Evolutionary conservation across 1,140 invertebrate genomes (phyloP), one percentile per base, ranked within the genome.

Genomic region (Mamestra configurata): DNA sequence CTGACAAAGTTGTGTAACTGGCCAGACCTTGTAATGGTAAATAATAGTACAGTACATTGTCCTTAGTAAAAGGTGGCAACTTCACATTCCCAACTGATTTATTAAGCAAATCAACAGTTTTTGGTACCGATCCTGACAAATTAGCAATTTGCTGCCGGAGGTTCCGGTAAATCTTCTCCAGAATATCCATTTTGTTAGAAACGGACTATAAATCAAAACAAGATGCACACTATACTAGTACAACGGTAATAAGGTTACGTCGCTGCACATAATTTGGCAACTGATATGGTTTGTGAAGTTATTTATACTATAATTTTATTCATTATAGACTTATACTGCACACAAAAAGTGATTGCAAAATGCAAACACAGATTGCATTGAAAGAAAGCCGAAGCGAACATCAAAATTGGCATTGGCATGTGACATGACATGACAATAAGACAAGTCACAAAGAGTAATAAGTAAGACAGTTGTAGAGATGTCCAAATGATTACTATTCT

Each of bases 1-100:
- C 83, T 77, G 95, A 95, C 66, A 95, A 88, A 51, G 93, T 93
- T 92, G 94, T 94, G 86, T 95, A 95, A 92, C 93, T 93, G 79
- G 92, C 88, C 55, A 95, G 83, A 31, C 94, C 94, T 93, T 95
- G 94, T 70, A 95, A 80, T 66, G 94, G 94, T 84, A 95, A 87
- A 90, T 95, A 95, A 86, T 95, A 95, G 87, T 92, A 95, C 22
- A 95, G 83, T 18, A 95, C 88, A 91, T 95, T 95, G 71, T 95
- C 92, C 79, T 86, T 94, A 27, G 89, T 95, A 22, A 95, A 89
- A 20, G 94, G 93, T 72, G 91, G 94, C 77, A 94, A 77, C 88
- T 88, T 92, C 13, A 94, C 84, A 87, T 88, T 94, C 61, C 80
- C 88, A 27, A 95, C 79, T 37, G 93, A 91, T 83, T 92, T 93